Evolutionary conservation across 2,888 invertebrate species (phyloP), one percentile per base, ranked within the genome.

Genomic region (Xestobium rufovillosum): DNA sequence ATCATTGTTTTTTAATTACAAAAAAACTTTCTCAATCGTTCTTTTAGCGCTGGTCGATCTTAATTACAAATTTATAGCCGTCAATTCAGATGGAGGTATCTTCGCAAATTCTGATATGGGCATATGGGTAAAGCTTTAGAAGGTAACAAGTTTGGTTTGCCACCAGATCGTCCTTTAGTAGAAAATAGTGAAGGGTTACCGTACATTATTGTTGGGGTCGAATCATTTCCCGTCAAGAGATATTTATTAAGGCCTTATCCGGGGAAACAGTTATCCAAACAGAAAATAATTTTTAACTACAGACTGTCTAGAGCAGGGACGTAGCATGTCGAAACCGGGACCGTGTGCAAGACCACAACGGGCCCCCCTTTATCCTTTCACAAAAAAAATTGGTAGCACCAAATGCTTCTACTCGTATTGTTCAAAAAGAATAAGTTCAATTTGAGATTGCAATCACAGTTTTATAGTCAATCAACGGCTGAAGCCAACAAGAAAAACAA

Each of bases 161-260:
- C 23, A 8, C 6, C 6, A n/a, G 23, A 19, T 19, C 23, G 23
- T 19, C 23, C 23, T n/a, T 8, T 19, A 8, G n/a, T n/a, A 19
- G n/a, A 19, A 19, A 19, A 19, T 19, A n/a, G 23, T 19, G 23
- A 19, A 19, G 6, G n/a, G 6, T 19, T 42, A 17, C 23, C 23
- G n/a, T 19, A 19, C 6, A n/a, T 19, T 8, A 19, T 19, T 8
- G 45, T 51, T 9, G 50, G 34, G 3, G 50, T 46, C 39, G 45
- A 48, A 29, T 42, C 41, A 23, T 50, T 52, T 33, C 49, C 47
- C 9, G 28, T 49, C 12, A 44, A 46, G 34, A 34, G 14, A 14
- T 45, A 45, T 26, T 45, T 52, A 11, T 49, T 53, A 45, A 38
- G 51, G 13, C 51, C 51, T 19, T 53, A 50, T 38, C 38, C 40